phyloP scores from a whole-genome alignment of 2,888 invertebrate genomes.

The Diaperis boleti region DNA sequence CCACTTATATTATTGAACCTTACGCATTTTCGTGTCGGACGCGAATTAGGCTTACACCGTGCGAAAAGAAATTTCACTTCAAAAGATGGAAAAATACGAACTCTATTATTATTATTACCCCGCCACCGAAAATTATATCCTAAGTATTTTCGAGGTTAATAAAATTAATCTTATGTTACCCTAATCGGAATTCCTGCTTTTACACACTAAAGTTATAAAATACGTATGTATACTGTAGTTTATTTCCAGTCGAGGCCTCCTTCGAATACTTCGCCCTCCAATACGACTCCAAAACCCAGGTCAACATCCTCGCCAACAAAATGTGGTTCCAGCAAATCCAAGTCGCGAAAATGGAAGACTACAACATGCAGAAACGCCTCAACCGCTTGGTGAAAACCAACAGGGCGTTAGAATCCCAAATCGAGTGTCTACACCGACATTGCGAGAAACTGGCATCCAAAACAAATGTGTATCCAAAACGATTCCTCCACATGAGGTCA shows the following conservation, averaged over 20 bases:
- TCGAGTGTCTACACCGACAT: constrained; percentile 56
- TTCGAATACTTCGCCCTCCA: constrained; percentile 39
- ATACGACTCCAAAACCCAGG: constrained; percentile 54
- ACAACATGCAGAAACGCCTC: constrained; percentile 54
- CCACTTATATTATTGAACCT: no score
- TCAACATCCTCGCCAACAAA: constrained; percentile 55
- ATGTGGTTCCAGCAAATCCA: constrained; percentile 60
- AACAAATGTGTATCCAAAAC: constrained; percentile 20
- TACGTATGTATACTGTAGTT: background rate
- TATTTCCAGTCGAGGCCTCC: constrained; percentile 16
- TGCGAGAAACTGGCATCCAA: constrained; percentile 37
- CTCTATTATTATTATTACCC: no score
- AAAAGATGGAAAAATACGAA: no score
- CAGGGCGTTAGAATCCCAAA: constrained; percentile 58
- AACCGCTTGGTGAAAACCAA: constrained; percentile 58
- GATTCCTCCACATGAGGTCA: constrained; percentile 23
- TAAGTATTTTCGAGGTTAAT: no score
- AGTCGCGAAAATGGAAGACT: constrained; percentile 54
- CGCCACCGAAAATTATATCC: no score
- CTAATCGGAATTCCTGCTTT: no score
- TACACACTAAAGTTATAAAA: no score
- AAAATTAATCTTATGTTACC: no score
- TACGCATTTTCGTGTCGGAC: no score
- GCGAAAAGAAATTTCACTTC: no score
- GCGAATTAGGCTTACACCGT: no score